Base-by-base conservation (phyloP, 2,113 vertebrate genomes). In the human (Homo sapiens) region DNA sequence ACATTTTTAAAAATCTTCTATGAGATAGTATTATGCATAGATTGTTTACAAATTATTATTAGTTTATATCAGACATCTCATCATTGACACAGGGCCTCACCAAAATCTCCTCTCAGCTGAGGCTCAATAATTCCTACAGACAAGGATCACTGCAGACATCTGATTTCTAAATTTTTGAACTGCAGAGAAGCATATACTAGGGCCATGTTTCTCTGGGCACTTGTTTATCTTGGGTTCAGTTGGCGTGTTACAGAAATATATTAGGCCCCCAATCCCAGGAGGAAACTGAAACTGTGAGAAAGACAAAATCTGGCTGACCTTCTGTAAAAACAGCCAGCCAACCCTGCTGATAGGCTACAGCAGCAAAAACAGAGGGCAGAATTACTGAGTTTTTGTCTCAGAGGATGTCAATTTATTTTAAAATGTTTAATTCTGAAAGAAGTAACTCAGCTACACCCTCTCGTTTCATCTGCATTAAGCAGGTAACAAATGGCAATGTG, bases 241-340 rank as follows among this genome's bases (percentile, higher is more conserved):
- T 95, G 93, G 98, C 98, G 97, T 98, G 97, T 98, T 98, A 97
- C 95, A 98, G 98, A 98, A 98, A 98, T 98, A 98, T 94, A 95
- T 97, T 98, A 98, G 98, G 97, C 96, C 95, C 95, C 98, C 97
- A 97, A 95, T 99, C 98, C 98, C 98, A 97, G 93, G 98, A 98
- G 98, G 97, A 98, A 98, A 97, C 35, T 40, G 97, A 98, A 98
- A 98, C 98, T 98, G 98, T 99, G 98, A 99, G 98, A 99, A 99
- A 99, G 98, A 98, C 98, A 97, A 98, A 98, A 98, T 98, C 98
- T 99, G 98, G 97, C 98, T 98, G 98, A 98, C 98, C 98, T 98
- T 98, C 98, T 98, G 70, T 89, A 95, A 98, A 98, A 98, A 96
- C 96, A 98, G 97, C 97, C 98, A 98, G 98, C 97, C 98, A 98